Conservation (phyloP, 2,113 vertebrate genomes). For the Platichthys stellatus region DNA sequence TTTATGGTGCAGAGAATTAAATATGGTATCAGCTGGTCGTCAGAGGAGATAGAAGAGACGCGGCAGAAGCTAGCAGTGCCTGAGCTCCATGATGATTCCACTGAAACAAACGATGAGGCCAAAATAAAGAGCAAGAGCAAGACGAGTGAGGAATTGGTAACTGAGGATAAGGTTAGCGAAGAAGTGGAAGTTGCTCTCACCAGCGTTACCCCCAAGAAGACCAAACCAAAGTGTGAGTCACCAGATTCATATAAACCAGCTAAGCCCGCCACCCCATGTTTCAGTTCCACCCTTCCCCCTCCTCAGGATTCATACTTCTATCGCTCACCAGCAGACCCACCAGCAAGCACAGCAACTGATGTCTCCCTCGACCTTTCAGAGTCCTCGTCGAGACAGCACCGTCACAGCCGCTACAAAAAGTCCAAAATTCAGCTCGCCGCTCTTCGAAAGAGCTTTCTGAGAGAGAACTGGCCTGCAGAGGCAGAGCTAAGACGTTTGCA, state of each 20-base stretch:
- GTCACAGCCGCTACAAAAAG: slow-evolving; percentile 83
- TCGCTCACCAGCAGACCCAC: slow-evolving; percentile 70
- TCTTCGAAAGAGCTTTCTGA: slow-evolving; percentile 81
- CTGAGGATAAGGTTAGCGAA: slow-evolving; percentile 45
- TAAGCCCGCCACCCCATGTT: slow-evolving; percentile 68
- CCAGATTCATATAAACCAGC: slow-evolving; percentile 75
- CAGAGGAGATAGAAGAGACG: slow-evolving; percentile 92
- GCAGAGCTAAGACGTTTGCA: slow-evolving; percentile 84
- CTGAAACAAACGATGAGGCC: slow-evolving; percentile 48
- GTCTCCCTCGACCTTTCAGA: slow-evolving; percentile 69
- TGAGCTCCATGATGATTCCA: slow-evolving; percentile 53
- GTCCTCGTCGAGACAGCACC: slow-evolving; percentile 65
- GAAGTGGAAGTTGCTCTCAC: slow-evolving; percentile 45
- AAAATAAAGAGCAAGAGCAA: slow-evolving; percentile 45
- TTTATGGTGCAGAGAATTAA: slow-evolving; percentile 94
- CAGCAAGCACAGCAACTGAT: slow-evolving; percentile 56
- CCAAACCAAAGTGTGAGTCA: slow-evolving; percentile 71
- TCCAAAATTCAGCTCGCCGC: slow-evolving; percentile 82
- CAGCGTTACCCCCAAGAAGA: slow-evolving; percentile 47
- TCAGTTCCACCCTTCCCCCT: slow-evolving; percentile 80
- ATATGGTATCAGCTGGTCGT: slow-evolving; percentile 93
- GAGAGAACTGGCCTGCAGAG: slow-evolving; percentile 83
- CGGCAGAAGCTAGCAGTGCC: slow-evolving; percentile 80
- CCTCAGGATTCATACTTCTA: slow-evolving; percentile 83
- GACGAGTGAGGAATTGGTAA: slow-evolving; percentile 50